These are phyloP conservation scores for Polia nebulosa DNA, from an alignment of 2,888 invertebrate genomes.

Conservation along the genomic window DNA sequence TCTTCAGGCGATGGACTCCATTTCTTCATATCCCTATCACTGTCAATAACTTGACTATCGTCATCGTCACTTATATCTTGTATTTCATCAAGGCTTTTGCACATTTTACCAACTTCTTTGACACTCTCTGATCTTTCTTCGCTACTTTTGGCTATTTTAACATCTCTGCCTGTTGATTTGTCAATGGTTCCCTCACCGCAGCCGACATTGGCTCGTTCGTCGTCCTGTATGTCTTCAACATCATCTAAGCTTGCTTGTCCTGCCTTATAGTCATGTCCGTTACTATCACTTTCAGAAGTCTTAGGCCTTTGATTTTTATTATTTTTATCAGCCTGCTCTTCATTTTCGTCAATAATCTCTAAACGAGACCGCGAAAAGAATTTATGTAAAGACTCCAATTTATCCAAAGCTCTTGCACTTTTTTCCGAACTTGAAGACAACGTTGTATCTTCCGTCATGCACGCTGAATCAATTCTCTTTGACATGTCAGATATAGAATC, in stretches of 20 bases:
- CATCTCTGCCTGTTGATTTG: slow-evolving; percentile 20
- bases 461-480: slow-evolving; percentile 81
- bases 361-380: slow-evolving; percentile 87
- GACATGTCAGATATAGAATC: slow-evolving; percentile 83
- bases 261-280: slow-evolving; percentile 66
- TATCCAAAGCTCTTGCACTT: slow-evolving; percentile 83
- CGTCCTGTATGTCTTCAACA: slow-evolving; percentile 86
- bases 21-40: slow-evolving; percentile 49
- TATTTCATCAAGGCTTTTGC: slow-evolving; percentile 56
- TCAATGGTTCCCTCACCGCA: slow-evolving; percentile 43
- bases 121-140: slow-evolving; percentile 32
- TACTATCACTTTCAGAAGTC: slow-evolving; percentile 50
- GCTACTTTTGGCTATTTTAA: neutral
- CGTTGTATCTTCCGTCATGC: slow-evolving; percentile 86
- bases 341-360: slow-evolving; percentile 88
- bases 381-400: slow-evolving; percentile 85
- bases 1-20: slow-evolving; percentile 51
- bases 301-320: slow-evolving; percentile 61
- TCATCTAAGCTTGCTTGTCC: slow-evolving; percentile 87
- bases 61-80: slow-evolving; percentile 64
- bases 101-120: slow-evolving; percentile 27
- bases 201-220: slow-evolving; percentile 60
- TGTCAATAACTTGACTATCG: slow-evolving; percentile 50
- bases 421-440: slow-evolving; percentile 78
- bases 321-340: slow-evolving; percentile 79